Evolutionary conservation across 1,140 invertebrate genomes (phyloP), one percentile per base, ranked within the genome.

Genomic region (Battus philenor): DNA sequence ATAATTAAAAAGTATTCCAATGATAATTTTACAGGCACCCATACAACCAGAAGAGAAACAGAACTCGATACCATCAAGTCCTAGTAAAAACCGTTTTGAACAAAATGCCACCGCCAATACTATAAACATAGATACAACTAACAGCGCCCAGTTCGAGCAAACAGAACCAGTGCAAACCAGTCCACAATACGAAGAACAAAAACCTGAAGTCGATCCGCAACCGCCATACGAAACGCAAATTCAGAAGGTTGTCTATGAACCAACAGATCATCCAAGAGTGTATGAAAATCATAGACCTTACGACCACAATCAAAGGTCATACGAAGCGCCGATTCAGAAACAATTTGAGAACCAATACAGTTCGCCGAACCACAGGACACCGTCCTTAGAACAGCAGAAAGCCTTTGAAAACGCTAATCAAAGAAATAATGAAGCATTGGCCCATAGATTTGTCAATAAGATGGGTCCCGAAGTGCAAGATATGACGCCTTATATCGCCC

Each of bases 11-110:
- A n/a, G n/a, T n/a, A n/a, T n/a, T n/a, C n/a, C n/a, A n/a, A n/a
- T n/a, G n/a, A n/a, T n/a, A n/a, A n/a, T n/a, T n/a, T n/a, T n/a
- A n/a, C 18, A 60, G 57, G 43, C 20, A 33, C 11, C 55, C 30
- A 47, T 44, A 16, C 41, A 62, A 8, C 24, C 8, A 45, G 34
- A 31, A 6, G 30, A 50, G 3, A 60, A 72, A 45, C 52, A 53
- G 0, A 61, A 61, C 22, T 59, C 64, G 5, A 52, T 61, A 36
- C 59, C 58, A 17, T 32, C 32, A 24, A 73, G 59, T 11, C 61
- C 67, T 0, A 36, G 30, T 1, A 71, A 70, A 58, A 48, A 24
- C 16, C 50, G 47, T 4, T 33, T 46, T 17, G 47, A 59, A 17
- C 22, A 53, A 48, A 51, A 33, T 22, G 9, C 29, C 30, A 7